Conservation (phyloP, 2,888 invertebrate genomes). For the Smittia aterrima region DNA sequence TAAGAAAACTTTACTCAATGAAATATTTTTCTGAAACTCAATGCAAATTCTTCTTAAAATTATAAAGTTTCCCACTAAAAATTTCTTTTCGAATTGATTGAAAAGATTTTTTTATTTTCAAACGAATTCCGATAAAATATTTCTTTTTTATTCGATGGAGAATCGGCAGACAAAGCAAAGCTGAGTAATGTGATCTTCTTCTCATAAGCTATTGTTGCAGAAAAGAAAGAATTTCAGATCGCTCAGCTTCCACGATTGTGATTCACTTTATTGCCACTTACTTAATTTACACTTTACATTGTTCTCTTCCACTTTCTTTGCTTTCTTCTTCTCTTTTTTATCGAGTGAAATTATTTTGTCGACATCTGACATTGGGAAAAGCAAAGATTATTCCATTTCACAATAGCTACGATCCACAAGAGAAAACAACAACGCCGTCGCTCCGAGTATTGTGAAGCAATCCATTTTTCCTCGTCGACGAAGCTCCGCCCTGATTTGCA, state of each 20-base stretch:
- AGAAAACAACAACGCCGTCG: background rate
- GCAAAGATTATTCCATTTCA: constrained; percentile 9
- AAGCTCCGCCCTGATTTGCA: constrained; percentile 4
- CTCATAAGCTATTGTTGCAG: background rate
- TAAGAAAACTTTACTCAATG: too few species aligned
- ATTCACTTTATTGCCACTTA: constrained; percentile 34
- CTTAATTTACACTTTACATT: constrained; percentile 37
- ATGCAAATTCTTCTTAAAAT: too few species aligned
- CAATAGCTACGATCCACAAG: background rate
- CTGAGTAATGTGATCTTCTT: constrained; percentile 6
- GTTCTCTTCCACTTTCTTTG: background rate
- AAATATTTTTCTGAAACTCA: too few species aligned
- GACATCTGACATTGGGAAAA: constrained; percentile 3
- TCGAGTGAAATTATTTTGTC: constrained; percentile 9
- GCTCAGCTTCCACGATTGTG: background rate
- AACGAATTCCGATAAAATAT: too few species aligned
- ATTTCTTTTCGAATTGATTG: too few species aligned
- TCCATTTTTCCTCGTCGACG: background rate
- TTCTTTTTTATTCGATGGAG: too few species aligned
- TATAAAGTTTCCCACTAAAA: too few species aligned
- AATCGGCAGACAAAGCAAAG: background rate
- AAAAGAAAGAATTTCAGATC: constrained; percentile 9
- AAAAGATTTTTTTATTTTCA: too few species aligned
- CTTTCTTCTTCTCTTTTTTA: background rate
- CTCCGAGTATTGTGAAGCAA: background rate